Conservation (phyloP, 2,888 invertebrate genomes). For the Pristionchus entomophagus region DNA sequence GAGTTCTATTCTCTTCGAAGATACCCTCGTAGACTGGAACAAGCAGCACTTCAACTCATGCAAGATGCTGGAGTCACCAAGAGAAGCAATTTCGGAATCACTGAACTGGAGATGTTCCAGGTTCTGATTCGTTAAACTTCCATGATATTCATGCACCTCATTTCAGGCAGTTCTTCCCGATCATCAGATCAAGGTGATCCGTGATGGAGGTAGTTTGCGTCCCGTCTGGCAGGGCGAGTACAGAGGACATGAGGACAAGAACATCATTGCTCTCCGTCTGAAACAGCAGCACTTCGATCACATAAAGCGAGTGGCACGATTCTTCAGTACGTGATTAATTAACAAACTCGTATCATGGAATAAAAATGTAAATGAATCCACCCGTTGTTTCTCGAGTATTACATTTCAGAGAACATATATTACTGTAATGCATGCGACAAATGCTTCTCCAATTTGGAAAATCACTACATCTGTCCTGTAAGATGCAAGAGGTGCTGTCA, state of each 20-base stretch:
- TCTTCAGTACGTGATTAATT: background rate
- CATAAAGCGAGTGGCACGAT: background rate
- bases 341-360: background rate
- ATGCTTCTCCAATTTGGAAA: background rate
- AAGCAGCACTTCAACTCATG: background rate
- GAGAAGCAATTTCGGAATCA: background rate
- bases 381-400: background rate
- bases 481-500: conserved; percentile 12
- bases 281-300: background rate
- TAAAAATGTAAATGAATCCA: background rate
- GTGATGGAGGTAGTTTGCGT: background rate
- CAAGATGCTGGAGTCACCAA: background rate
- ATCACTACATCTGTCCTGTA: background rate
- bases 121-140: background rate
- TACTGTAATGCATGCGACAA: background rate
- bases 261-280: conserved; percentile 2
- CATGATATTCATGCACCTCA: background rate
- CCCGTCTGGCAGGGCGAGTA: background rate
- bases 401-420: too few relatives aligned
- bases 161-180: background rate
- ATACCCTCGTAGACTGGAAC: background rate
- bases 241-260: background rate
- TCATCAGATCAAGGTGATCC: background rate
- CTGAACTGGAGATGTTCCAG: conserved; percentile 1
- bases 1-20: background rate